Base-by-base conservation (phyloP, 2,888 invertebrate genomes). In the Zeuzera pyrina region DNA sequence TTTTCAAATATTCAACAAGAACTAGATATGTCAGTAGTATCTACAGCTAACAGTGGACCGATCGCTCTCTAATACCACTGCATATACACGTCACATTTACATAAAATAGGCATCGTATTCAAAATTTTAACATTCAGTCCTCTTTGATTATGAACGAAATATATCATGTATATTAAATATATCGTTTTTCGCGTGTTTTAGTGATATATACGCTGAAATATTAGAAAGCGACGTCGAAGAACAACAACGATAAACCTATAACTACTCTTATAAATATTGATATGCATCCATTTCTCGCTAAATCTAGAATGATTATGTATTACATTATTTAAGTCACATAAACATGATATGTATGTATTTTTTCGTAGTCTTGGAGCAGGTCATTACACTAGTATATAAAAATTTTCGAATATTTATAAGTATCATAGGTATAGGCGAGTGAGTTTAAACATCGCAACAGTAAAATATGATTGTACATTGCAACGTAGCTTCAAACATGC, bases 1-100 rank as follows among this genome's bases (percentile, higher is more conserved):
- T 66, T 25, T 73, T 67, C 69, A 74, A 73, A 74, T 73, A 69
- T 67, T 79, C 78, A 83, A 83, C 81, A 83, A 83, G 74, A 65
- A 71, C 79, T 79, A 81, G 71, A 62, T 78, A 78, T 68, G 72
- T 76, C 69, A 72, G 76, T 76, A 74, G 57, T 65, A 66, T 65
- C 76, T 81, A 78, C 65, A 57, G 47, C 78, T 81, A 79, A 78
- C 78, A 76, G 78, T 68, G 70, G 61, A 53, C 57, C 57, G 47
- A 40, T 42, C 62, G 66, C 67, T 55, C 44, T 49, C 69, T 57
- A 55, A 66, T 50, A 49, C 38, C 36, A 35, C 31, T 33, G 40
- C 52, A 38, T 42, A 40, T 15, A 11, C 15, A 25, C 21, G 29
- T 29, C 12, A 14, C 23, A 28, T 33, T 19, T 6, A 19, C 5